These are phyloP conservation scores for Copsychus sechellarum DNA, from an alignment of 2,113 vertebrate species.

Conservation along the genomic window DNA sequence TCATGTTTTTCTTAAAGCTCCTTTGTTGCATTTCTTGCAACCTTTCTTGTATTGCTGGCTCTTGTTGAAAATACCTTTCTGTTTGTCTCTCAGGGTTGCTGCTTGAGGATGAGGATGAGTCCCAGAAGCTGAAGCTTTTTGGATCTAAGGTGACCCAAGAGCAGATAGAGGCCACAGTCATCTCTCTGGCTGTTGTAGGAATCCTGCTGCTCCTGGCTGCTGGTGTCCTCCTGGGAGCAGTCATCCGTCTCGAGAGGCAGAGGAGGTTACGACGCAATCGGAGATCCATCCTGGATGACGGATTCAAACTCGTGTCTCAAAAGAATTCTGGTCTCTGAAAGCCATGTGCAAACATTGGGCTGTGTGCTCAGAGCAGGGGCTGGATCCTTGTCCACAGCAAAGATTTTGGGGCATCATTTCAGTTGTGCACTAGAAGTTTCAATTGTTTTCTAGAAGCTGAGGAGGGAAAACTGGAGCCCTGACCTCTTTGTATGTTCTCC, in stretches of 20 bases:
- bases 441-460: background rate
- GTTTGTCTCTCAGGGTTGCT: constrained; percentile 14
- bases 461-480: background rate
- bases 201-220: constrained; percentile 50
- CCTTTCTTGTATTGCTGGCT: background rate
- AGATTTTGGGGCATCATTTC: background rate
- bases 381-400: background rate
- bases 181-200: constrained; percentile 34
- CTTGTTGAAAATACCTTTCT: background rate
- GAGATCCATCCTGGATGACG: constrained; percentile 77
- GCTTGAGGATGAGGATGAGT: background rate
- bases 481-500: background rate
- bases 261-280: constrained; percentile 70
- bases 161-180: constrained; percentile 49
- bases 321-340: constrained; percentile 54
- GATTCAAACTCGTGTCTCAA: constrained; percentile 75
- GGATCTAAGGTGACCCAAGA: constrained; percentile 52
- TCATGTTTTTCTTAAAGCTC: background rate
- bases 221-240: constrained; percentile 50
- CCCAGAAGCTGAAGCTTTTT: constrained; percentile 52
- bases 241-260: constrained; percentile 65
- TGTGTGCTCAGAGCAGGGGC: background rate
- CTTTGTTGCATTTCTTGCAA: background rate
- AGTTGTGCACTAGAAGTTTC: background rate
- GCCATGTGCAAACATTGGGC: background rate